Evolutionary conservation across 2,797 vertebrate genomes (phyloP).

Genomic region (Caiman crocodilus): DNA sequence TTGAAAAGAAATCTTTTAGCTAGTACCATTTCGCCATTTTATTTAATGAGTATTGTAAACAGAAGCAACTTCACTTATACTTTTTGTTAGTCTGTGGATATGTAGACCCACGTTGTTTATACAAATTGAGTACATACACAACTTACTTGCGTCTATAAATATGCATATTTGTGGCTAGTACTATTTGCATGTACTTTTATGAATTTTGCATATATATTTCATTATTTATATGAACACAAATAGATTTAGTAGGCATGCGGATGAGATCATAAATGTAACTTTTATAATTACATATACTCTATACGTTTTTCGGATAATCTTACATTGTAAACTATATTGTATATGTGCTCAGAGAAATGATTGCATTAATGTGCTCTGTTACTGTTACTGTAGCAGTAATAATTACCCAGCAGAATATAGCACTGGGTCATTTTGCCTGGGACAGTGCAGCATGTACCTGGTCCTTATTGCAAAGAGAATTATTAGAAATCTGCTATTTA

Average conservation of each 20-base stretch:
- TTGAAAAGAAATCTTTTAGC: neutral
- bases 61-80: fast-evolving
- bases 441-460: neutral
- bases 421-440: slow-evolving; percentile 2
- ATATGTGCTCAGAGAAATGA: neutral
- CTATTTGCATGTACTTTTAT: neutral
- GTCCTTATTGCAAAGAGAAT: neutral
- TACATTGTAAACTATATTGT: neutral
- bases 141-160: neutral
- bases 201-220: neutral
- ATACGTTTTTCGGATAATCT: neutral
- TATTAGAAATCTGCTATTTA: neutral
- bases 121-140: neutral
- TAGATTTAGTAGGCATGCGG: neutral
- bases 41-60: neutral
- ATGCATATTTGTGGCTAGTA: neutral
- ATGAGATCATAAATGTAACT: neutral
- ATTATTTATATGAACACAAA: neutral
- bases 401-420: neutral
- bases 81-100: neutral
- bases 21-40: neutral
- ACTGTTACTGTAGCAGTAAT: neutral
- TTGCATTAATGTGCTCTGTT: neutral
- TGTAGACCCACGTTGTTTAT: neutral
- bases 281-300: neutral